A percentile compares a stretch with the other conserved stretches of the same genome.
Evolutionary conservation across 2,888 invertebrate genomes (phyloP).

Genomic region (Vesta saturnalis): DNA sequence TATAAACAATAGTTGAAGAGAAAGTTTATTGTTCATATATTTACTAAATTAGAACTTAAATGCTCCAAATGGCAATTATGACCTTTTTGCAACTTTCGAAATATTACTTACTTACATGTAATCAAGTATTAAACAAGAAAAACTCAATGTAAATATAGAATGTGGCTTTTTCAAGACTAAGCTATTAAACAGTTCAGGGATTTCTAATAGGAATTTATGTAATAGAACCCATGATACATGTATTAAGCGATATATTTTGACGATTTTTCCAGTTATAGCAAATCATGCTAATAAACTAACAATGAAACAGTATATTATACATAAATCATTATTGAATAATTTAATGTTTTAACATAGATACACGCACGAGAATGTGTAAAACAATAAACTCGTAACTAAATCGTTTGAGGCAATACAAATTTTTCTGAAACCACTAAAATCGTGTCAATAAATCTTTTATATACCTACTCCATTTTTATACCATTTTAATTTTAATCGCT

Average conservation of each 20-base stretch:
- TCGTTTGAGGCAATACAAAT: neutral
- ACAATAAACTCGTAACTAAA: conserved; percentile 9
- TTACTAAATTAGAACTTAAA: too few relatives aligned
- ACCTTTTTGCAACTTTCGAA: too few relatives aligned
- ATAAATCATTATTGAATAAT: conserved; percentile 2
- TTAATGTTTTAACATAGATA: conserved; percentile 5
- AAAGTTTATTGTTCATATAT: too few relatives aligned
- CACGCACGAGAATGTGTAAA: conserved; percentile 2
- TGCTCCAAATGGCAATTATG: too few relatives aligned
- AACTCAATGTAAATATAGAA: neutral
- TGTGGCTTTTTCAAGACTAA: neutral
- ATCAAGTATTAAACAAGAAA: neutral
- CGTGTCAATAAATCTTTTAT: conserved; percentile 12
- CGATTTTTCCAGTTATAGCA: neutral
- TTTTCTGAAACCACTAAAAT: neutral
- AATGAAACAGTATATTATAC: neutral
- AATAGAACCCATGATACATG: neutral
- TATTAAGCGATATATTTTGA: neutral
- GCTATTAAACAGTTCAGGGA: neutral
- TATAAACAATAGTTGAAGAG: too few relatives aligned
- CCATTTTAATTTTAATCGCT: conserved; percentile 24
- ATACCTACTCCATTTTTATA: conserved; percentile 6
- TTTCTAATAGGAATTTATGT: neutral
- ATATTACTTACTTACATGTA: too few relatives aligned
- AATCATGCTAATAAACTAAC: neutral